Percentiles rank a stretch among this genome's conserved stretches.
Evolutionary conservation across 2,888 invertebrate genomes (phyloP).

Genomic region (Copidosoma aretas): DNA sequence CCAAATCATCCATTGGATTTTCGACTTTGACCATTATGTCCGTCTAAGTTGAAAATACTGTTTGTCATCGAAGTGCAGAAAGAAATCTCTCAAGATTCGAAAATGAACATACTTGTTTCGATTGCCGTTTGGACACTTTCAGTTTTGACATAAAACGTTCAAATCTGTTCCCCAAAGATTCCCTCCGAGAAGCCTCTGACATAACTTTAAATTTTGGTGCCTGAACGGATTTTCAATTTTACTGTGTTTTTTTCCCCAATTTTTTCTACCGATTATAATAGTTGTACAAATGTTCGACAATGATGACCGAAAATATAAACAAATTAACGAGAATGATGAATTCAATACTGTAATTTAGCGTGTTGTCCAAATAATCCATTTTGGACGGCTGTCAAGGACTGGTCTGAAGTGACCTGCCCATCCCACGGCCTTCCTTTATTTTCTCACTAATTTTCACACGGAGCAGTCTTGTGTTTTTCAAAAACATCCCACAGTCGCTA

Average conservation of each 20-base stretch:
- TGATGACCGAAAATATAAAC: too few species aligned
- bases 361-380: too few species aligned
- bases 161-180: slow-evolving; percentile 33
- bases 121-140: slow-evolving; percentile 39
- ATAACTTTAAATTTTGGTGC: slow-evolving; percentile 24
- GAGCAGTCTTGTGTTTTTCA: too few species aligned
- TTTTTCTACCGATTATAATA: background rate
- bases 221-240: background rate
- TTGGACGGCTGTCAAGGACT: too few species aligned
- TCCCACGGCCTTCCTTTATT: too few species aligned
- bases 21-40: slow-evolving; percentile 13
- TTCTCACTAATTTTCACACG: too few species aligned
- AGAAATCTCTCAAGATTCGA: background rate
- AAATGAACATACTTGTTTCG: slow-evolving; percentile 16
- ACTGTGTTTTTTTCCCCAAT: background rate
- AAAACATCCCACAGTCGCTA: too few species aligned
- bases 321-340: too few species aligned
- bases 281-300: too few species aligned
- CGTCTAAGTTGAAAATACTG: background rate
- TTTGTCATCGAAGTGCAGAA: background rate
- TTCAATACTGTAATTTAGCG: too few species aligned
- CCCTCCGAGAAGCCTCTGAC: slow-evolving; percentile 27
- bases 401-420: too few species aligned
- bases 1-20: background rate
- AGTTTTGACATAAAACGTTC: slow-evolving; percentile 42